Conservation (phyloP, 2,797 vertebrate species). For the Orestias chungarensis region DNA sequence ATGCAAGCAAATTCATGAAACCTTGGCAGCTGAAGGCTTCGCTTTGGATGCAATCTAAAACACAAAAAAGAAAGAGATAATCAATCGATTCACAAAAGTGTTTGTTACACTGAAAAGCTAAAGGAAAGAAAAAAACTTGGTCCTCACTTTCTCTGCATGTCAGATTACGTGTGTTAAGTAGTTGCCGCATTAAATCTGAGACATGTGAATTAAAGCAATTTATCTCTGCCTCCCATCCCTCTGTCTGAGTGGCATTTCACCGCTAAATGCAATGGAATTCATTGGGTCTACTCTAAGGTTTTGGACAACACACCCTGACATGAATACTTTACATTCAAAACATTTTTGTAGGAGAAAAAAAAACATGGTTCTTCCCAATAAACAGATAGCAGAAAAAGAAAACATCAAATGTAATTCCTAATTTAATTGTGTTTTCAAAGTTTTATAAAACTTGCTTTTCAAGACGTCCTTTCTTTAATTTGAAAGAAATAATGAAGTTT, state of each 20-base stretch:
- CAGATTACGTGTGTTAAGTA: background rate
- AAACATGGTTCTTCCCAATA: background rate
- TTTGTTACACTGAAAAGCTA: background rate
- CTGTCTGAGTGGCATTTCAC: constrained; percentile 6
- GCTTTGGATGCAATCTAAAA: constrained; percentile 37
- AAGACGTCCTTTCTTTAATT: background rate
- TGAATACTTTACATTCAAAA: constrained; percentile 15
- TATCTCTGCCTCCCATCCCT: constrained; percentile 1
- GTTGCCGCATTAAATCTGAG: background rate
- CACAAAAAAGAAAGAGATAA: background rate
- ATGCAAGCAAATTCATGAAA: constrained; percentile 7
- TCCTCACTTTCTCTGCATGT: constrained; percentile 1
- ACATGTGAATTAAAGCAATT: constrained; percentile 5
- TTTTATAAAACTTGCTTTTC: too few species aligned
- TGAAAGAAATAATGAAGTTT: background rate
- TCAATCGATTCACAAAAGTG: background rate
- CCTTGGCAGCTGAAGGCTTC: background rate
- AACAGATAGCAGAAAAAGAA: constrained; percentile 14
- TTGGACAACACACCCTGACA: constrained; percentile 12
- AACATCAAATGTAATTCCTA: background rate
- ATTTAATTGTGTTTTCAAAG: background rate
- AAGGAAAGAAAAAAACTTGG: background rate
- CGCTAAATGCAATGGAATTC: constrained; percentile 35
- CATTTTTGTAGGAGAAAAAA: background rate
- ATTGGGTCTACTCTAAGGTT: constrained; percentile 19